These are phyloP conservation scores for Stichopus horrens DNA, from an alignment of 53 echinoderm and acorn worm genomes.

Conservation along the genomic window DNA sequence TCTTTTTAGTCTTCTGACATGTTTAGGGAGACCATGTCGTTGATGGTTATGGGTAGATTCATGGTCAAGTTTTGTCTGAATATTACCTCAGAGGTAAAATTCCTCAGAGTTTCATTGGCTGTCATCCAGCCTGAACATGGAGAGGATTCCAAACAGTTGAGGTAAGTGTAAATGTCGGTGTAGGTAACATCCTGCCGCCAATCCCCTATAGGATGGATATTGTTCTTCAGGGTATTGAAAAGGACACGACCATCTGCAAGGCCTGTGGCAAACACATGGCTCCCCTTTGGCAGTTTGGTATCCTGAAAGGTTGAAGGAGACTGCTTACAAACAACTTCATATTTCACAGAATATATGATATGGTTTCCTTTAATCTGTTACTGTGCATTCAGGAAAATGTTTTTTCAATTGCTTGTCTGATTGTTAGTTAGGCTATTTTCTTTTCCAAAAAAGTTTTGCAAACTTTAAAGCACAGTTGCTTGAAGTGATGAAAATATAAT, in stretches of 20 bases:
- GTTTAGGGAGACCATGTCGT: no score
- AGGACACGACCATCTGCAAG: slow-evolving; percentile 74
- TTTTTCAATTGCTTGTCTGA: no score
- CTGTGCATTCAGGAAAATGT: no score
- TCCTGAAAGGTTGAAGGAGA: slow-evolving; percentile 50
- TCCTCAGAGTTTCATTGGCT: slow-evolving; percentile 65
- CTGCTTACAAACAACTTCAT: not conserved
- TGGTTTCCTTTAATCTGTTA: no score
- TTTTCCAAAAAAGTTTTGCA: no score
- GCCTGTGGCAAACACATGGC: slow-evolving; percentile 63
- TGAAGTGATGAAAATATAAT: no score
- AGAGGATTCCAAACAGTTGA: slow-evolving; percentile 66
- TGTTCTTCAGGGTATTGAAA: slow-evolving; percentile 59
- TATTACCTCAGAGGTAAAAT: slow-evolving; percentile 76
- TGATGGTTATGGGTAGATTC: not conserved
- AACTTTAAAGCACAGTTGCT: no score
- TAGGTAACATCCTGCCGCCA: slow-evolving; percentile 68
- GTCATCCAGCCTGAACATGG: slow-evolving; percentile 83
- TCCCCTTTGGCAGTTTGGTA: slow-evolving; percentile 68
- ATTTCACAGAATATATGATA: no score
- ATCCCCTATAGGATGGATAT: slow-evolving; percentile 71
- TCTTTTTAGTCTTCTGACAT: no score
- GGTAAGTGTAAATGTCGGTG: slow-evolving; percentile 61
- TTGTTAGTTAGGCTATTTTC: no score
- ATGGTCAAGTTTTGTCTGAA: not conserved